Conservation (phyloP, 2,888 invertebrate genomes). For the Drosophila nigritarsus region DNA sequence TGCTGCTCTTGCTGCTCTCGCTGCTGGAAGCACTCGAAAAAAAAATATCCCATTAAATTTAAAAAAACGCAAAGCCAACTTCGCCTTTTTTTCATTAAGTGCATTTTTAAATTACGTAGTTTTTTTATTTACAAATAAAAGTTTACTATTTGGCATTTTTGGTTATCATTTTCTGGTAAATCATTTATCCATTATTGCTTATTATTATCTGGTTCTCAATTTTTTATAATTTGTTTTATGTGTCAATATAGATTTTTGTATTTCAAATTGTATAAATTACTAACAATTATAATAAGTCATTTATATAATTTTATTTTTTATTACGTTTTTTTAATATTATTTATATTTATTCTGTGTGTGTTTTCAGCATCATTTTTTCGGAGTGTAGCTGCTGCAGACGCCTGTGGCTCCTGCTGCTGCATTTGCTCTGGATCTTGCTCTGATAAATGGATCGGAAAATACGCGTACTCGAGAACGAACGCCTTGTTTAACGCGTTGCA, state of each 20-base stretch:
- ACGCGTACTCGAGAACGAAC: constrained; percentile 68
- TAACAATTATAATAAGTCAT: background rate
- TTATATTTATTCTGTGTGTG: background rate
- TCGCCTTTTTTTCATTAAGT: background rate
- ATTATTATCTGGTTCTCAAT: background rate
- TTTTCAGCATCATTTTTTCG: background rate
- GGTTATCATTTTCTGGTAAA: background rate
- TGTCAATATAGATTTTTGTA: background rate
- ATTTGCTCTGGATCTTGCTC: constrained; percentile 39
- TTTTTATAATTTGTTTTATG: background rate
- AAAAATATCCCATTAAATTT: background rate
- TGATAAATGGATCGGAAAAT: constrained; percentile 80
- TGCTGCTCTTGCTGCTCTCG: constrained; percentile 14
- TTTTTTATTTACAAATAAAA: background rate
- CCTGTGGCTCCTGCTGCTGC: constrained; percentile 9
- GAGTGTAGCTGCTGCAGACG: background rate
- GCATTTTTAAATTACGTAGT: background rate
- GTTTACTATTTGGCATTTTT: background rate
- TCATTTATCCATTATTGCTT: background rate
- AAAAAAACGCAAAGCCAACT: background rate
- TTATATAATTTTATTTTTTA: background rate
- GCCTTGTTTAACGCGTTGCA: constrained; percentile 61
- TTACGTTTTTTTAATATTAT: background rate
- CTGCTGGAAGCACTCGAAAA: constrained; percentile 9
- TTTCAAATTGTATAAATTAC: too few relatives aligned